Conservation (phyloP, 2,113 vertebrate species). For the Aegypius monachus region DNA sequence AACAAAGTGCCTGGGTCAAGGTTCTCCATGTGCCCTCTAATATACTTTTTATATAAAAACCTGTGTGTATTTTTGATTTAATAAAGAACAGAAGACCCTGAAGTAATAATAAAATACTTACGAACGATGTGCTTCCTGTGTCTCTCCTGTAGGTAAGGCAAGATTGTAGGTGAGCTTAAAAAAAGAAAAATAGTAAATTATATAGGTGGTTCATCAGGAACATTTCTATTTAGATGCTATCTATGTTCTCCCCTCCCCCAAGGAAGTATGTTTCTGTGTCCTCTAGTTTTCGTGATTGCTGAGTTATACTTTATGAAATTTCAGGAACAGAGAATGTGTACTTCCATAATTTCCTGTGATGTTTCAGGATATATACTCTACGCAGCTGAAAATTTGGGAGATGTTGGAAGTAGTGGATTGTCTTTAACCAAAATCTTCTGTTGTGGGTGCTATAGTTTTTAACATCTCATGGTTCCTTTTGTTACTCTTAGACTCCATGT, state of each 20-base stretch:
- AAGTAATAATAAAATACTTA: not conserved
- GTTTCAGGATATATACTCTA: fast-evolving
- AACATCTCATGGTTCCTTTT: not conserved
- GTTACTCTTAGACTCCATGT: fast-evolving
- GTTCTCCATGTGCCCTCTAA: not conserved
- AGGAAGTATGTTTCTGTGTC: not conserved
- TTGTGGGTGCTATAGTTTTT: not conserved
- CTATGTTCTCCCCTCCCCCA: not conserved
- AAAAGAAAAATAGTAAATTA: not conserved
- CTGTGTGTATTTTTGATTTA: not conserved
- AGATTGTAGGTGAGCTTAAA: not conserved
- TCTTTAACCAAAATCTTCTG: not conserved
- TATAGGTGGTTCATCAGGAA: not conserved
- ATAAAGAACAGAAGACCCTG: not conserved
- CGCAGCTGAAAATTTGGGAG: not conserved
- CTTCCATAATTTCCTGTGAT: not conserved
- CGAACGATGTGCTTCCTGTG: not conserved
- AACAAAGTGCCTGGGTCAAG: not conserved
- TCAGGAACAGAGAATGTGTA: not conserved
- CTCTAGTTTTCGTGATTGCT: not conserved
- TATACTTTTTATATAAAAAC: not conserved
- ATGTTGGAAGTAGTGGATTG: not conserved
- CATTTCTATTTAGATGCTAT: not conserved
- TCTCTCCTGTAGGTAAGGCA: not conserved
- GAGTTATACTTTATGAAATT: not conserved